Conservation (phyloP, 2,797 vertebrate species). For the Syngnathus acus region DNA sequence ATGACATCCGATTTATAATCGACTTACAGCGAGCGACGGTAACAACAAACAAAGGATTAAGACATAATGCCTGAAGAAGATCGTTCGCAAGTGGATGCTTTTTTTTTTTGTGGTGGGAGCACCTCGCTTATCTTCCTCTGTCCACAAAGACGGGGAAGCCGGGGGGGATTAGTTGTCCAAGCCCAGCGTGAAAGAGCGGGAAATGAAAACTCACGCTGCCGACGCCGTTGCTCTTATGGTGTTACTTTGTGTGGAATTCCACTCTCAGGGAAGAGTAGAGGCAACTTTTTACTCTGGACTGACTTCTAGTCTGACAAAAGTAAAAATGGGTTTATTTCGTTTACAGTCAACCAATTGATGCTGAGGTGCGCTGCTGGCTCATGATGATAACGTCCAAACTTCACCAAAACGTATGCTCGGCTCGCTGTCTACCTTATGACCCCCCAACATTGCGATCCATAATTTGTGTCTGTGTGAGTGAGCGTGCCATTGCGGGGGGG, state of each 20-base stretch:
- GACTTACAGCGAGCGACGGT: background rate
- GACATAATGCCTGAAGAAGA: constrained; percentile 4
- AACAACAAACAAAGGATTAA: background rate
- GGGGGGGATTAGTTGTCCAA: constrained; percentile 54
- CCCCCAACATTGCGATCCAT: constrained; percentile 25
- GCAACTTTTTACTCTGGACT: background rate
- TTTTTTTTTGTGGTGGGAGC: constrained; percentile 16
- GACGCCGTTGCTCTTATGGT: constrained; percentile 23
- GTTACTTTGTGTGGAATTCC: constrained; percentile 28
- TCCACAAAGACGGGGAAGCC: constrained; percentile 44
- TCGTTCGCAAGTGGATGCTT: constrained; percentile 13
- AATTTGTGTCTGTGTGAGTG: constrained; percentile 64
- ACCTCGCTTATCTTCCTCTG: constrained; percentile 34
- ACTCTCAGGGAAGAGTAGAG: constrained; percentile 21
- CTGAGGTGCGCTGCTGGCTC: too few relatives aligned
- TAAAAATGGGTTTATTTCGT: too few relatives aligned
- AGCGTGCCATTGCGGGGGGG: constrained; percentile 56
- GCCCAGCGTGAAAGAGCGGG: constrained; percentile 51
- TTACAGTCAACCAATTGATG: background rate
- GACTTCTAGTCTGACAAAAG: background rate
- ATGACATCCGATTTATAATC: constrained; percentile 2
- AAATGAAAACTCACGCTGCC: constrained; percentile 48
- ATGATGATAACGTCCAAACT: background rate
- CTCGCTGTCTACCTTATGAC: constrained; percentile 25
- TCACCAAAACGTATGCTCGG: background rate